Conservation (phyloP, 2,888 invertebrate genomes). For the Xestia ashworthii region DNA sequence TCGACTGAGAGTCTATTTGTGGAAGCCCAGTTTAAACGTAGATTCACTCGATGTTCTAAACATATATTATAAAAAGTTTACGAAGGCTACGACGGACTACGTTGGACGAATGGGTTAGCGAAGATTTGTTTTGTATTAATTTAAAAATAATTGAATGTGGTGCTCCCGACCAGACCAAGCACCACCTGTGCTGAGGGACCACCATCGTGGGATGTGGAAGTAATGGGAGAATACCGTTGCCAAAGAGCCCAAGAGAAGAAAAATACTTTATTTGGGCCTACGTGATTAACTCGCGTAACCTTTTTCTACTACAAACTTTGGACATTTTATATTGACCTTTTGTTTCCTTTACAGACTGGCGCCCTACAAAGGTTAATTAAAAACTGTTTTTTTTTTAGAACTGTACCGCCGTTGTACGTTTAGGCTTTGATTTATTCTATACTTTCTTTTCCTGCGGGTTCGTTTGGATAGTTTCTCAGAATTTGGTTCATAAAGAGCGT, state of each 20-base stretch:
- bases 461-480: conserved; percentile 7
- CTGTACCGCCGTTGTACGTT: conserved; percentile 14
- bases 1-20: background rate
- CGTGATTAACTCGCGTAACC: background rate
- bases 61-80: background rate
- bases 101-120: background rate
- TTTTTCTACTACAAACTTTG: background rate
- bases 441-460: conserved; percentile 18
- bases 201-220: too few relatives aligned
- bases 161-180: background rate
- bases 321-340: background rate
- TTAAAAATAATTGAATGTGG: background rate
- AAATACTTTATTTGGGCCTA: background rate
- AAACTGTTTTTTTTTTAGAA: conserved; percentile 57
- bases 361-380: conserved; percentile 57
- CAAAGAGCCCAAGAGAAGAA: too few relatives aligned
- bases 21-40: background rate
- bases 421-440: conserved; percentile 46
- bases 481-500: background rate
- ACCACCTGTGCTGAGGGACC: too few relatives aligned
- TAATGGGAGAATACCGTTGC: too few relatives aligned
- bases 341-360: background rate
- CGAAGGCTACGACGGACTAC: too few relatives aligned
- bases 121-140: background rate
- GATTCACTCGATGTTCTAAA: background rate